These are phyloP conservation scores for Venusia cambrica DNA, from an alignment of 2,888 invertebrate species.

Conservation along the genomic window DNA sequence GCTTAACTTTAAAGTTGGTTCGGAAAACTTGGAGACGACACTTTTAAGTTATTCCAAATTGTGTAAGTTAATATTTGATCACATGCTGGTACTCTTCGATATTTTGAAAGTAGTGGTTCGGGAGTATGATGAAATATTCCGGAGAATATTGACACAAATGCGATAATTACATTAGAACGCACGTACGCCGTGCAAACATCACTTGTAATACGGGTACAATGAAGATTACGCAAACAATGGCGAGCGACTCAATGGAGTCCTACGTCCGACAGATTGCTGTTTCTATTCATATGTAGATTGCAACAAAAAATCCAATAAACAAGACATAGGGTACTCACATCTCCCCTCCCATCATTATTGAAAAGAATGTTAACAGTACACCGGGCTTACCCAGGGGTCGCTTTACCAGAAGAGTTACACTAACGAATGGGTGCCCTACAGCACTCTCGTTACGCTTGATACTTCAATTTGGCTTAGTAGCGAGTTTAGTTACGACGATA, in stretches of 20 bases:
- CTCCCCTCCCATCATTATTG: slow-evolving; percentile 76
- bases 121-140: slow-evolving; percentile 9
- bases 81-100: slow-evolving; percentile 2
- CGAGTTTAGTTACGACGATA: slow-evolving; percentile 49
- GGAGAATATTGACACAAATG: slow-evolving; percentile 32
- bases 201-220: slow-evolving; percentile 26
- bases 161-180: slow-evolving; percentile 33
- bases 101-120: slow-evolving; percentile 1
- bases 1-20: slow-evolving; percentile 58
- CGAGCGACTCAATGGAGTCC: slow-evolving; percentile 54
- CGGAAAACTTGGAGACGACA: slow-evolving; percentile 47
- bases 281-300: slow-evolving; percentile 79
- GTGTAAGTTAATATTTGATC: slow-evolving; percentile 13
- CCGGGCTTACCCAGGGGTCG: slow-evolving; percentile 74
- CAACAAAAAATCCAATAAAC: slow-evolving; percentile 81
- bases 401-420: slow-evolving; percentile 79
- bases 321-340: slow-evolving; percentile 67
- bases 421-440: slow-evolving; percentile 74
- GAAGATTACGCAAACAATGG: slow-evolving; percentile 45
- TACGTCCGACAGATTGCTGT: slow-evolving; percentile 69
- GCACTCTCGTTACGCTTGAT: slow-evolving; percentile 68
- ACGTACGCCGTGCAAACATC: slow-evolving; percentile 21
- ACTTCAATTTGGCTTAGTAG: slow-evolving; percentile 72
- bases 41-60: slow-evolving; percentile 24
- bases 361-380: slow-evolving; percentile 78